Evolutionary conservation across 2,888 invertebrate species (phyloP), one percentile per base, ranked within the genome.

Genomic region (Himalopsyche tibetana): DNA sequence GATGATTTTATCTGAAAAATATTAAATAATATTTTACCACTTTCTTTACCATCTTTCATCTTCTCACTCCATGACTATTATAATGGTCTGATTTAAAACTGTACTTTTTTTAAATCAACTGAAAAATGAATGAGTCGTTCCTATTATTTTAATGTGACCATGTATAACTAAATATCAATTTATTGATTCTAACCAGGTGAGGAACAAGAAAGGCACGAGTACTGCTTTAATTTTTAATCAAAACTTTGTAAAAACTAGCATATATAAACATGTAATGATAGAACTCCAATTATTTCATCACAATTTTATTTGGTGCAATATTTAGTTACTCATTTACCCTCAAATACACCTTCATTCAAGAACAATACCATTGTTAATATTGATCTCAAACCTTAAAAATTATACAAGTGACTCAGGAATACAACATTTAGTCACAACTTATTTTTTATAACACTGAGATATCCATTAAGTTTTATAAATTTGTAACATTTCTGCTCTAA

Each of bases 231-330:
- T 63, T 63, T 63, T 63, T 63, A 63, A 63, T 63, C 63, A 63
- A 63, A 63, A 63, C 63, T 63, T 63, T 63, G 63, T 63, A 63
- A 63, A 63, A 63, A 63, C 63, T 63, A 63, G 63, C 63, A 63
- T 63, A 63, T 63, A 19, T 63, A 63, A 63, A 63, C 63, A 63
- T 63, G 63, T 63, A 63, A 63, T 63, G 63, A 63, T 63, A 63
- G 63, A 63, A 63, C 63, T 63, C 63, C 63, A 63, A 63, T 63
- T 63, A 63, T 63, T 63, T 63, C 63, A 63, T 63, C 63, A 63
- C 63, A 63, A 63, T 63, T 63, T 63, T 63, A 63, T 63, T 63
- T 63, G 63, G 63, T 63, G 63, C 63, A 63, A 63, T 63, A 63
- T 63, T 63, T 63, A 63, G 63, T 63, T 63, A 63, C 63, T 63